A percentile compares a stretch with the other conserved stretches of the same genome.
Evolutionary conservation across 2,797 vertebrate species (phyloP).

Genomic region (Microctenopoma lineatum): DNA sequence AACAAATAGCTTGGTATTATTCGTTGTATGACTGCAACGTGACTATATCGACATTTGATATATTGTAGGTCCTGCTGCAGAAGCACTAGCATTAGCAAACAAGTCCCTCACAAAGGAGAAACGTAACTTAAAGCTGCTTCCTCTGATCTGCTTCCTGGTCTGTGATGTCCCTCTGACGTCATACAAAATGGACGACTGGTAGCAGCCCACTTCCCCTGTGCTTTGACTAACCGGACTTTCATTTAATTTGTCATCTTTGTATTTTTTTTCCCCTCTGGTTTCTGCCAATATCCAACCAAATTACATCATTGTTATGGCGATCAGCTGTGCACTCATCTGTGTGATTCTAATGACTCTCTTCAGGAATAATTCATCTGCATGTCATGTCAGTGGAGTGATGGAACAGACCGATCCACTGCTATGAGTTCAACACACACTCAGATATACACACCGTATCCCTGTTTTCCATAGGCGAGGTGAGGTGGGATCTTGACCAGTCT

Average conservation of each 20-base stretch:
- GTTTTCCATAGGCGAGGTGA: slow-evolving; percentile 90
- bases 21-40: neutral
- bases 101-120: neutral
- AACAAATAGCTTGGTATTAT: slow-evolving; percentile 25
- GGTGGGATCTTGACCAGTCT: slow-evolving; percentile 93
- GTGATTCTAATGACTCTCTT: slow-evolving; percentile 28
- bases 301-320: slow-evolving; percentile 23
- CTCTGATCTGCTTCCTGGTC: slow-evolving; percentile 58
- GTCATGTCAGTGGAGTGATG: neutral
- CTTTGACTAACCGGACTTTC: neutral
- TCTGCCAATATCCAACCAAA: slow-evolving; percentile 7
- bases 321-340: slow-evolving; percentile 20
- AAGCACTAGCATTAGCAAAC: neutral
- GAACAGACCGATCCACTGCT: neutral
- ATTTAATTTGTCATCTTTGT: no score
- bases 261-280: neutral
- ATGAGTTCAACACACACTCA: neutral
- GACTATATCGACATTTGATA: neutral
- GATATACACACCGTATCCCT: slow-evolving; percentile 88
- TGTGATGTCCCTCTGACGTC: slow-evolving; percentile 58
- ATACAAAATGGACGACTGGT: slow-evolving; percentile 39
- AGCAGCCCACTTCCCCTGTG: slow-evolving; percentile 54
- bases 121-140: slow-evolving; percentile 10
- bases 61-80: neutral
- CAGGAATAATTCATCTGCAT: neutral